Conservation (phyloP, 1,140 invertebrate genomes). For the Diabrotica virgifera region DNA sequence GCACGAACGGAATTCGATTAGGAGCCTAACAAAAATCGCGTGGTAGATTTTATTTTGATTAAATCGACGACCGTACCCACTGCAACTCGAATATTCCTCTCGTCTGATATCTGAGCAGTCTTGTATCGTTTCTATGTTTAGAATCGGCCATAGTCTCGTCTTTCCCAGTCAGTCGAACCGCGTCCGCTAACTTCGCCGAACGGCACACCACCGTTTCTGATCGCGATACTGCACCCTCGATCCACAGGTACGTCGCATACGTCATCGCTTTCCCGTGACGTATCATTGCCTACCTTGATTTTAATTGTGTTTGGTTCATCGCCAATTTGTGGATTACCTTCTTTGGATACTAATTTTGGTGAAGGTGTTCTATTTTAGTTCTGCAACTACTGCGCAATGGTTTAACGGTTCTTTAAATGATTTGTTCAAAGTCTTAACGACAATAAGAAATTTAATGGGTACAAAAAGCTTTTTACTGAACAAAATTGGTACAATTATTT, state of each 20-base stretch:
- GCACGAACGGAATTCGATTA: neutral
- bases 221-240: slow-evolving; percentile 40
- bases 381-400: no score
- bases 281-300: neutral
- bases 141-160: slow-evolving; percentile 24
- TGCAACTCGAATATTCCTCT: slow-evolving; percentile 20
- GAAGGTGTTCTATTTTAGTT: neutral
- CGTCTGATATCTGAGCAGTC: slow-evolving; percentile 32
- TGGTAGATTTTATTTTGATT: neutral
- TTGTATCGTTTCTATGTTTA: slow-evolving; percentile 36
- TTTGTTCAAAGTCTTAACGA: no score
- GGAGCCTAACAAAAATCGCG: neutral
- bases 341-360: neutral
- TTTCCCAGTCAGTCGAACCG: slow-evolving; percentile 38
- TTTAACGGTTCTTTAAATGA: no score
- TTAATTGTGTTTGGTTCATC: slow-evolving; percentile 6
- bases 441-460: no score
- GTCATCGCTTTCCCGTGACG: slow-evolving; percentile 10
- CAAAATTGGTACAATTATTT: no score
- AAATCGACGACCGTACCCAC: slow-evolving; percentile 2
- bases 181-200: slow-evolving; percentile 38
- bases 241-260: slow-evolving; percentile 40
- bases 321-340: slow-evolving; percentile 7
- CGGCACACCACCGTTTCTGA: slow-evolving; percentile 24
- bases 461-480: no score